Base-by-base conservation (phyloP, 2,888 invertebrate species). In the Antitype chi region DNA sequence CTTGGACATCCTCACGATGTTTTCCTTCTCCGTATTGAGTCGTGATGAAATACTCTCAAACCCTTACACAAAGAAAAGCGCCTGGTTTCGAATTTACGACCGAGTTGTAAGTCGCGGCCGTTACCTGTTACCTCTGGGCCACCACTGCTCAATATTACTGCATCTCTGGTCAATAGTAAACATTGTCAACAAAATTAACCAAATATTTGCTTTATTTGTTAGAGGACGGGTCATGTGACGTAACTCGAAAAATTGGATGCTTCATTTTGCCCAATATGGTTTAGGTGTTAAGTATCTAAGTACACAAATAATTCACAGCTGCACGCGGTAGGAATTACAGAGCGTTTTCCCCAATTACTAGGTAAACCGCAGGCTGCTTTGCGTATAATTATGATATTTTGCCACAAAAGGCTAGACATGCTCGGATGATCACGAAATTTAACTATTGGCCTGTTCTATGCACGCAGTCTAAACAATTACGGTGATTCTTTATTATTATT, bases 181-280 rank as follows among this genome's bases (percentile, higher is more conserved):
- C 9, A 20, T 23, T 6, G 20, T 13, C 28, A 20, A 23, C 13
- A 43, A 43, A 9, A 20, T 15, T 32, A 17, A 49, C 2, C 11
- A 28, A 71, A 28, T 52, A 32, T 76, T 76, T 60, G 52, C 17
- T 68, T 17, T 28, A 53, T n/a, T 52, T 67, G 25, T n/a, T 28
- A 38, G 15, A 43, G 4, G n/a, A 66, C 9, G 23, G 6, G 20
- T 47, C 28, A 11, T 38, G 28, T 70, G 38, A 62, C 53, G 43
- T 49, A 17, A 32, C 57, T 64, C 15, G 13, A 52, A 47, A 57
- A 71, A 25, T 63, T 52, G 0, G 13, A 2, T 43, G 43, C 9
- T 72, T 57, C 1, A 52, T 17, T 23, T 25, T 8, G 0, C 15
- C 23, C 1, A 32, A 32, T 2, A 25, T 59, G 13, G 25, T 79